Evolutionary conservation across 92 coral and sea anemone genomes (phyloP).

Genomic region (Parazoanthus swiftii): DNA sequence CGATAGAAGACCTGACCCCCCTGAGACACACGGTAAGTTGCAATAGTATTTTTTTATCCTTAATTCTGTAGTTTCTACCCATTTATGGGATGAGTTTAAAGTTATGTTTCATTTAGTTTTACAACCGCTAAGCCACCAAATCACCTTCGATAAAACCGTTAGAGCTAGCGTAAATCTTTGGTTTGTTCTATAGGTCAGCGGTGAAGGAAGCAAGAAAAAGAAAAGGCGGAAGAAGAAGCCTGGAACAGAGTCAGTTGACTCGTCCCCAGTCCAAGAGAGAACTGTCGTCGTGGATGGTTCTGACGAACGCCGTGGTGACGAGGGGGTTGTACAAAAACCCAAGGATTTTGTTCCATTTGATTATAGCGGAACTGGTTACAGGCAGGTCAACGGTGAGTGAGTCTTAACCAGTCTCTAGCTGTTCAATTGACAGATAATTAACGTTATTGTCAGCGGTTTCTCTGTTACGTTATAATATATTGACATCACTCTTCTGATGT

Average conservation of each 20-base stretch:
- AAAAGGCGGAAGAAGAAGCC: constrained; percentile 19
- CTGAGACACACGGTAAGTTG: constrained; percentile 18
- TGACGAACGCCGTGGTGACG: background rate
- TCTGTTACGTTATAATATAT: too few relatives aligned
- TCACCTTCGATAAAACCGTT: background rate
- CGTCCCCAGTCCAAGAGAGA: constrained; percentile 10
- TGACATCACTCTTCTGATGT: too few relatives aligned
- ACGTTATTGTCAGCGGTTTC: too few relatives aligned
- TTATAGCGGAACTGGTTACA: constrained; percentile 35
- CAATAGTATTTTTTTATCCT: background rate
- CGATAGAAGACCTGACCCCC: constrained; percentile 23
- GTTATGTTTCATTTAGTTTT: too few relatives aligned
- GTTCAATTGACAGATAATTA: too few relatives aligned
- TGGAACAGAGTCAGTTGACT: background rate
- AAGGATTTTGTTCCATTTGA: constrained; percentile 28
- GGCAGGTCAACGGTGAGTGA: constrained; percentile 9
- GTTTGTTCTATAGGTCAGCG: constrained; percentile 2
- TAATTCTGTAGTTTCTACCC: background rate
- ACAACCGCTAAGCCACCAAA: background rate
- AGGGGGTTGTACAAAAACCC: background rate
- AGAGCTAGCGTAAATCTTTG: too few relatives aligned
- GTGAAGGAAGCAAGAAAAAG: constrained; percentile 29
- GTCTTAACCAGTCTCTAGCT: background rate
- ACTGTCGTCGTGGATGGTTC: background rate
- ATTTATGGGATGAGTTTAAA: too few relatives aligned